These are phyloP conservation scores for Pyrrhura leucotis DNA, from an alignment of 2,797 vertebrate genomes.

Conservation along the genomic window DNA sequence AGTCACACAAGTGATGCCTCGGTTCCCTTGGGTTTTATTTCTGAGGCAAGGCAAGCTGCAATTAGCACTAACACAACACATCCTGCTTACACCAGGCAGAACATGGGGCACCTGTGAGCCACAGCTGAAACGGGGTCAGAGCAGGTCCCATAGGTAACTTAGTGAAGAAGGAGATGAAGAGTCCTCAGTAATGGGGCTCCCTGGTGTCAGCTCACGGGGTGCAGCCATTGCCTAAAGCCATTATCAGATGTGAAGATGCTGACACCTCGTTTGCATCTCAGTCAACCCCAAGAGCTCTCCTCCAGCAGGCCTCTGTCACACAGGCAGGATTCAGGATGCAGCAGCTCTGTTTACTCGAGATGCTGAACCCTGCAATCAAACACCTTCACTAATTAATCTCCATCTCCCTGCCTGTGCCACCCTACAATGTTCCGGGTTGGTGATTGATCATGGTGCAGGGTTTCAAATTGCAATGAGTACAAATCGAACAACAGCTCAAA, in stretches of 20 bases:
- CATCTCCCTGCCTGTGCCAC: not conserved
- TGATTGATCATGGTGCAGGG: not conserved
- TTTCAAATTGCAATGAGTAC: not conserved
- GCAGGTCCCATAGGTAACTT: not conserved
- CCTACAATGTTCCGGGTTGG: not conserved
- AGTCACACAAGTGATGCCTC: not conserved
- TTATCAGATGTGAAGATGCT: accelerated
- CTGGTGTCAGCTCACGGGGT: not conserved
- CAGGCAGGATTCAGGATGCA: not conserved
- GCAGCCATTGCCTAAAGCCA: accelerated
- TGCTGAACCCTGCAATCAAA: not conserved
- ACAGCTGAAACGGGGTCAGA: not conserved
- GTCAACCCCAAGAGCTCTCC: not conserved
- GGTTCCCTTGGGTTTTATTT: not conserved
- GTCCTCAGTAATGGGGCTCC: not conserved
- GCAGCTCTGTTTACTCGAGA: not conserved
- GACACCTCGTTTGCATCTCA: accelerated
- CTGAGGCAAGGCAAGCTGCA: not conserved
- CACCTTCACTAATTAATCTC: not conserved
- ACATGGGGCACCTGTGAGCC: not conserved
- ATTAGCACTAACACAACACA: not conserved
- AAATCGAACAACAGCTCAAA: slow-evolving; percentile 51
- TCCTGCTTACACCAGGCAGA: too few relatives aligned
- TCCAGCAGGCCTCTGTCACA: not conserved
- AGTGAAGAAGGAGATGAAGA: not conserved